Base-by-base conservation (phyloP, 2,797 vertebrate genomes). In the Hipposideros larvatus region DNA sequence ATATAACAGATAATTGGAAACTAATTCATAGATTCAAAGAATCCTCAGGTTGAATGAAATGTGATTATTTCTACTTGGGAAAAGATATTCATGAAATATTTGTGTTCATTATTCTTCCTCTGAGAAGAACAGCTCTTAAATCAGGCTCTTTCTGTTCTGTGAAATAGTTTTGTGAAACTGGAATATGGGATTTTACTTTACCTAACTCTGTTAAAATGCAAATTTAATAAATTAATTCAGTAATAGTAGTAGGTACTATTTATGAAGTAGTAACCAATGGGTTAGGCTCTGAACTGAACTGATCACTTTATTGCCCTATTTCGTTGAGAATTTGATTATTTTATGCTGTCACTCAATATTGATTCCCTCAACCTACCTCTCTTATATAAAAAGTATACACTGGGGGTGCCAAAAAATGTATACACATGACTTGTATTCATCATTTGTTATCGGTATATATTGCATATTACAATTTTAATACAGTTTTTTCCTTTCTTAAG, bases 1-100 rank as follows among this genome's bases (percentile, higher is more conserved):
- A 96, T 79, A 87, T 87, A 95, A 71, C 46, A 91, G 57, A 75
- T 86, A 92, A 93, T 84, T 94, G 83, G 53, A 80, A 91, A 96
- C 55, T 87, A 86, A 96, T 87, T 94, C 88, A 75, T 53, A 88
- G 92, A 95, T 78, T 95, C 75, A 87, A 91, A 80, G 37, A 90
- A 86, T 94, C n/a, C 24, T 66, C 79, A n/a, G 90, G 91, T n/a
- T 79, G 70, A 94, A 94, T 87, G 74, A 83, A 97, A 83, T 96
- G 59, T 80, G 94, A 94, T 96, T 92, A 91, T 74, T 34, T 87
- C 85, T 96, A 59, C 78, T 90, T 89, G 70, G 92, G 88, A 84
- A 95, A 95, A 96, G 59, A 34, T 91, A 73, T 75, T 90, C 37
- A 11, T 80, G 92, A 94, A 95, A 91, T 97, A 96, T 96, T 96